Evolutionary conservation across 2,888 invertebrate species (phyloP).

Genomic region (Iphiclides podalirius): DNA sequence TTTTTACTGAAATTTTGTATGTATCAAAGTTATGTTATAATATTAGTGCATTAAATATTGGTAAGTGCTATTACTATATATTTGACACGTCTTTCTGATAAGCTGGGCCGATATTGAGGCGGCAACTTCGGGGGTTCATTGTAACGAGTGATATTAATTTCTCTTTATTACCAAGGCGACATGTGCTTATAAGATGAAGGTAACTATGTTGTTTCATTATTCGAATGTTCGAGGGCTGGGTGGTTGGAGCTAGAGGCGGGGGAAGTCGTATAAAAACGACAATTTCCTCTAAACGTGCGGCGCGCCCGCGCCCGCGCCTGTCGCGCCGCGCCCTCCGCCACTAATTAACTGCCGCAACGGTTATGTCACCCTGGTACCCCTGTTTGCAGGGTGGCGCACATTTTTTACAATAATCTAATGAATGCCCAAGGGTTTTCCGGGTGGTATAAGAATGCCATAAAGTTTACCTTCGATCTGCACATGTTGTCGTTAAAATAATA

Average conservation of each 20-base stretch:
- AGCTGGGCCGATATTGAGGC: background rate
- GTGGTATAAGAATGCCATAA: background rate
- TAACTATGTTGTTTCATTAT: constrained; percentile 74
- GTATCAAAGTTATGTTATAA: too few species aligned
- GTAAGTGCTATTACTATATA: too few species aligned
- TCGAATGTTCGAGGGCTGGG: constrained; percentile 54
- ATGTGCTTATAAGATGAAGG: constrained; percentile 71
- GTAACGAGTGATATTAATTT: constrained; percentile 64
- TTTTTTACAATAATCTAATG: constrained; percentile 41
- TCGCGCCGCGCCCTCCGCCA: constrained; percentile 69
- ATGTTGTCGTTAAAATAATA: too few species aligned
- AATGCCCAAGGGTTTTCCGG: constrained; percentile 16
- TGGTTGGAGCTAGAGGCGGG: constrained; percentile 45
- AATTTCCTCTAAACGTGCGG: constrained; percentile 74
- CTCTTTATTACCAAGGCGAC: constrained; percentile 66
- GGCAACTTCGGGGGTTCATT: constrained; percentile 27
- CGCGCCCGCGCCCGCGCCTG: constrained; percentile 76
- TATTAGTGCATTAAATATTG: too few species aligned
- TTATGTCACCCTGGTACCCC: constrained; percentile 78
- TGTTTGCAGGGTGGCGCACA: constrained; percentile 55
- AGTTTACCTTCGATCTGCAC: background rate
- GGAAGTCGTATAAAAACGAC: constrained; percentile 79
- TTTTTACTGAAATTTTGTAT: too few species aligned
- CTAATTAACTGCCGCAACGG: constrained; percentile 77
- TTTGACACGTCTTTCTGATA: too few species aligned